Evolutionary conservation across 1,140 invertebrate species (phyloP).

Genomic region (Philotrypesis tridentata): DNA sequence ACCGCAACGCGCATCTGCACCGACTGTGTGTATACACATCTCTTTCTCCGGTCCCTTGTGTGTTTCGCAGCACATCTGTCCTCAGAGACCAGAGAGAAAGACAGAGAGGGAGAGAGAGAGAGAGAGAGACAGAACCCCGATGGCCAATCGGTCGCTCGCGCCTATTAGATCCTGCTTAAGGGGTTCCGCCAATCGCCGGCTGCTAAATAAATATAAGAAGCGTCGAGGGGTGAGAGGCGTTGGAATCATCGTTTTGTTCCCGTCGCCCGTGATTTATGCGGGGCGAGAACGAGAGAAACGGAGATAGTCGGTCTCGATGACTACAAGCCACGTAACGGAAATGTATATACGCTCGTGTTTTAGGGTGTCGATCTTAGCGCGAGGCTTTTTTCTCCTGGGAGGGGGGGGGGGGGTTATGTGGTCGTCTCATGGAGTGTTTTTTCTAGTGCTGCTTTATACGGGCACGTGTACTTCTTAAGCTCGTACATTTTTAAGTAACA

Average conservation of each 20-base stretch:
- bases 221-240: conserved; percentile 43
- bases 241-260: conserved; percentile 30
- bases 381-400: not conserved
- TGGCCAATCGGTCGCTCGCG: not conserved
- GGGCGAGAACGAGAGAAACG: not conserved
- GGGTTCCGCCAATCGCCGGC: conserved; percentile 69
- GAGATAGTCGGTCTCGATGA: not conserved
- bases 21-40: conserved; percentile 47
- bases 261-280: conserved; percentile 17
- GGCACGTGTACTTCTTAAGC: too few relatives aligned
- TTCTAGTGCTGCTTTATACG: not conserved
- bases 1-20: conserved; percentile 11
- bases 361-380: not conserved
- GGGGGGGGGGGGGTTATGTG: not conserved
- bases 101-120: not conserved
- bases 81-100: not conserved
- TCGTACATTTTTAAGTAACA: too few relatives aligned
- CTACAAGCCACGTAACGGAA: conserved; percentile 6
- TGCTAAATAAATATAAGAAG: conserved; percentile 71
- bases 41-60: conserved; percentile 56
- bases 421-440: not conserved
- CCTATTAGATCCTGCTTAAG: conserved; percentile 73
- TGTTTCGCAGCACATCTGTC: conserved; percentile 37
- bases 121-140: not conserved
- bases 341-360: not conserved